Percentiles rank a stretch among this genome's conserved stretches.
Evolutionary conservation across 2,797 vertebrate genomes (phyloP).

Genomic region (Danio kyathit): DNA sequence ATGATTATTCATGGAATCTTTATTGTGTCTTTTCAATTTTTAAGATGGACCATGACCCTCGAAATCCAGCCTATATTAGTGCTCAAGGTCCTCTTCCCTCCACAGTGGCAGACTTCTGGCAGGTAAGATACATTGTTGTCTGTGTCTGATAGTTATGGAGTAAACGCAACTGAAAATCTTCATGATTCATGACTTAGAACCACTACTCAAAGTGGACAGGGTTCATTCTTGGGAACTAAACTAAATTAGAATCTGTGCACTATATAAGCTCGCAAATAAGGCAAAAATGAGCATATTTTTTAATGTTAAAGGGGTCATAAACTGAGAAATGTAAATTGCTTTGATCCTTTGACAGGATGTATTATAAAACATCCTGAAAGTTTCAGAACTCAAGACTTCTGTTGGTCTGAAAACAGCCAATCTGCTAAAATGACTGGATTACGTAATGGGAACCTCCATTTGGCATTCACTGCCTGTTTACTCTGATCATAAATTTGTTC

Average conservation of each 20-base stretch:
- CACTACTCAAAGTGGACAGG: not conserved
- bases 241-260: not conserved
- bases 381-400: no score
- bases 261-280: not conserved
- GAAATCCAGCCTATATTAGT: conserved; percentile 94
- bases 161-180: not conserved
- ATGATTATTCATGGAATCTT: conserved; percentile 6
- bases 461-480: no score
- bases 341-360: no score
- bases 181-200: conserved; percentile 10
- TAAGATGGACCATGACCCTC: conserved; percentile 97
- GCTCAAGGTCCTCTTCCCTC: conserved; percentile 93
- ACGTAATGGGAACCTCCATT: no score
- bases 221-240: not conserved
- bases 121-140: conserved; percentile 78
- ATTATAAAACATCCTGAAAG: no score
- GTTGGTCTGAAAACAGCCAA: no score
- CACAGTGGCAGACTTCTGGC: conserved; percentile 97
- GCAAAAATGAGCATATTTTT: not conserved
- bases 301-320: not conserved
- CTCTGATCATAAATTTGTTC: no score
- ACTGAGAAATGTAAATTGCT: no score
- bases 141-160: not conserved
- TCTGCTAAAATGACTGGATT: no score
- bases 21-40: conserved; percentile 52